Conservation (phyloP, 1,140 invertebrate species). For the Bombus pyrosoma region DNA sequence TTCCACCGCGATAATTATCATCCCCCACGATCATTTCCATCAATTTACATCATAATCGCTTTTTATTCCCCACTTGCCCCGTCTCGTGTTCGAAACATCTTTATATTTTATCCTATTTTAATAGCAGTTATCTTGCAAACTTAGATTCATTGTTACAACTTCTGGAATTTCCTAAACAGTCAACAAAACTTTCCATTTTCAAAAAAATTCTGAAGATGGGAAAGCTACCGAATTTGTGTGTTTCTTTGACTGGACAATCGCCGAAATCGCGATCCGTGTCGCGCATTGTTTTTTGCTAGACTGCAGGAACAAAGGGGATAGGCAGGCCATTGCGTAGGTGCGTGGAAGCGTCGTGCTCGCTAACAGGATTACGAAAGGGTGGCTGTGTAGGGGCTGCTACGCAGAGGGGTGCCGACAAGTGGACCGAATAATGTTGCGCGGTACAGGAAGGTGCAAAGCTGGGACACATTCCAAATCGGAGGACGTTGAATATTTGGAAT, state of each 20-base stretch:
- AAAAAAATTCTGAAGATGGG: no score
- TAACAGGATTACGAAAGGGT: slow-evolving; percentile 72
- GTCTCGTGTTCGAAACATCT: background rate
- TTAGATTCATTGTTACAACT: no score
- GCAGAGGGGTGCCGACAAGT: slow-evolving; percentile 70
- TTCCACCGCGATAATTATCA: slow-evolving; percentile 54
- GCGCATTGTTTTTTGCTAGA: slow-evolving; percentile 59
- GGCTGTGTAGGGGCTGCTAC: slow-evolving; percentile 57
- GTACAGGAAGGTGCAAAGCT: slow-evolving; percentile 63
- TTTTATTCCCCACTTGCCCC: background rate
- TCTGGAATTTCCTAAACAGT: no score
- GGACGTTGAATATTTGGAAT: slow-evolving; percentile 33
- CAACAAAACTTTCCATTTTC: no score
- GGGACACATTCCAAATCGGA: slow-evolving; percentile 24
- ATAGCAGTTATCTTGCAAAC: background rate
- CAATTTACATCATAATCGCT: slow-evolving; percentile 41
- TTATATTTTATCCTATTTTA: background rate
- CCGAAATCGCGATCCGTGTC: slow-evolving; percentile 36
- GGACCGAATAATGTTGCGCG: slow-evolving; percentile 71
- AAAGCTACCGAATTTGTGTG: no score
- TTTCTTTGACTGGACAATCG: background rate
- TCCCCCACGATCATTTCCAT: slow-evolving; percentile 45
- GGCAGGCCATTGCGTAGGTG: slow-evolving; percentile 49
- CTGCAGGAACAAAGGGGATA: slow-evolving; percentile 39
- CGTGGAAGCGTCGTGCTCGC: slow-evolving; percentile 60